Base-by-base conservation (phyloP, 2,797 vertebrate genomes). In the Microctenopoma steveboyesi region DNA sequence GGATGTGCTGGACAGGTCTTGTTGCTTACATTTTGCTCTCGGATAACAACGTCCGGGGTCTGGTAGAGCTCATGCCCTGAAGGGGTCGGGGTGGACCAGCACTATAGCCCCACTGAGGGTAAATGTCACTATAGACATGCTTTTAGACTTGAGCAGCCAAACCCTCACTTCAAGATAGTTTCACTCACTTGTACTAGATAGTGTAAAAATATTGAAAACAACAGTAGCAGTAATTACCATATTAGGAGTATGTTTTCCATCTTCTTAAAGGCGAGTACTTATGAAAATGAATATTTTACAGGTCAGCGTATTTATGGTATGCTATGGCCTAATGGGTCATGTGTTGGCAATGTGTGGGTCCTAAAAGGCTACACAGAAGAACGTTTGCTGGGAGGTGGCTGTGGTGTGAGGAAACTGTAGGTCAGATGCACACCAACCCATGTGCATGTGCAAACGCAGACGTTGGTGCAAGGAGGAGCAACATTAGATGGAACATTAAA, bases 401-500 rank as follows among this genome's bases (percentile, higher is more conserved):
- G 48, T 33, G 30, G 30, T 33, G 7, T 49, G 52, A 56, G 45
- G 64, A 70, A 76, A 65, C 63, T 62, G 28, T 58, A 69, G 50
- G 52, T 64, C 28, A 22, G 48, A 76, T 49, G 43, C 40, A 30
- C 54, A 51, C 58, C 65, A 16, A 6, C 46, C 33, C 18, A 13
- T 35, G 53, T 52, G 33, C 8, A 3, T 51, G 53, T 33, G 48
- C 39, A 45, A 35, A 37, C 60, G 0, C 10, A 53, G 53, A 57
- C 12, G 11, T 1, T 16, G 43, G 62, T 13, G 58, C 66, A 48
- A 37, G 57, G 68, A 2, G 54, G 62, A 73, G 81, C 74, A 76
- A 79, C 74, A 79, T 89, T 84, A 85, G 86, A 86, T 47, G 72
- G 76, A 1, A 71, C 78, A 85, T 90, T 86, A 84, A 86, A 86